These are phyloP conservation scores for Forbesichthys papilliferus DNA, from an alignment of 2,113 vertebrate species.

Conservation along the genomic window DNA sequence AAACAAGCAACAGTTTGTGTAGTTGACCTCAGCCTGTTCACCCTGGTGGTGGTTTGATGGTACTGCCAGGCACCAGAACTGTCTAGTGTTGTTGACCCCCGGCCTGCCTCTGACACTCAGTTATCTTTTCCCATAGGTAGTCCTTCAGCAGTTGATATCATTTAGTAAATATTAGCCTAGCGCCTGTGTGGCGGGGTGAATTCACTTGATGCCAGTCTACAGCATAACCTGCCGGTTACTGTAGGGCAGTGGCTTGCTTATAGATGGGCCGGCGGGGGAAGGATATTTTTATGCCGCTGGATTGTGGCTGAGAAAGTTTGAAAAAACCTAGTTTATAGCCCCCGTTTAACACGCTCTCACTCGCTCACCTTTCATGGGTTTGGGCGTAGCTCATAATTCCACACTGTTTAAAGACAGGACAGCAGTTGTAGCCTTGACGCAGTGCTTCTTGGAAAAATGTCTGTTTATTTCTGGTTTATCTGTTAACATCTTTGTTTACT, in stretches of 20 bases:
- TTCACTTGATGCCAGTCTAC: constrained; percentile 16
- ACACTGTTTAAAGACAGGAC: not conserved
- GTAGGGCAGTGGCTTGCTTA: not conserved
- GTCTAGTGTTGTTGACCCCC: constrained; percentile 24
- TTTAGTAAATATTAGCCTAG: constrained; percentile 60
- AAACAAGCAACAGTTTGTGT: not conserved
- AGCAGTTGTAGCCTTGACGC: not conserved
- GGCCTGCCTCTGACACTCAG: not conserved
- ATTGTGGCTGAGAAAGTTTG: not conserved
- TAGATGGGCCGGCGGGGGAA: not conserved
- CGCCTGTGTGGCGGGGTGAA: constrained; percentile 20
- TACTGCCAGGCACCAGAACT: constrained; percentile 25
- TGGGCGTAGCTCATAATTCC: not conserved
- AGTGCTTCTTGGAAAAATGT: not conserved
- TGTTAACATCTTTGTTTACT: not conserved
- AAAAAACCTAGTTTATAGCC: not conserved
- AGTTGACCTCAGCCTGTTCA: constrained; percentile 24
- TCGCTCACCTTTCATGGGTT: not conserved
- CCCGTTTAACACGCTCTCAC: too few relatives aligned
- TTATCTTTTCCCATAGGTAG: constrained; percentile 42
- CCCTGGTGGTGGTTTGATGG: constrained; percentile 29
- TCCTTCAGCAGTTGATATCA: constrained; percentile 25
- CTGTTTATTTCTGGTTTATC: not conserved
- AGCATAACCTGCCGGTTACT: not conserved
- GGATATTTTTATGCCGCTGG: not conserved